These are phyloP conservation scores for Nephrocerus scutellatus DNA, from an alignment of 2,888 invertebrate species.

Conservation along the genomic window DNA sequence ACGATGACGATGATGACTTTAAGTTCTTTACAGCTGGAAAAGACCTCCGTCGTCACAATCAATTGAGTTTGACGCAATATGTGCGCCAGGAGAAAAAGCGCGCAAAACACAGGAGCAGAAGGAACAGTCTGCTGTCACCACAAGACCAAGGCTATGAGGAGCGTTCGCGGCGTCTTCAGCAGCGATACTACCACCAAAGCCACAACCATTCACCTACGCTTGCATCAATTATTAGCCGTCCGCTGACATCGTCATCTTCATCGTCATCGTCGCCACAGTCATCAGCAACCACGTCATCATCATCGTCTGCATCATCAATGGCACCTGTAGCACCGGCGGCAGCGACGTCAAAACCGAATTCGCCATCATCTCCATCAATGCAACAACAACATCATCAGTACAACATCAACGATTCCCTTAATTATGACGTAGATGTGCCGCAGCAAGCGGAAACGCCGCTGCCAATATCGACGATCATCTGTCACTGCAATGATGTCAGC, in stretches of 20 bases:
- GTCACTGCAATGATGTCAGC: too few species aligned
- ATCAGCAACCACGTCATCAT: background rate
- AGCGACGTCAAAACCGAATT: background rate
- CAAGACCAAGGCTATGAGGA: too few species aligned
- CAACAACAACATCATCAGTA: background rate
- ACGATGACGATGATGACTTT: conserved; percentile 10
- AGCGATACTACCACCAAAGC: background rate
- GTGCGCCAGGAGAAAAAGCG: conserved; percentile 2
- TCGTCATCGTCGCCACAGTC: conserved; percentile 2
- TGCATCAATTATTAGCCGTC: background rate
- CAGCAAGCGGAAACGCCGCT: too few species aligned
- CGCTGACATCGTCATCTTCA: background rate
- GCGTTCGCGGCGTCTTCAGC: too few species aligned
- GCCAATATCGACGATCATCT: too few species aligned
- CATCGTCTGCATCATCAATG: background rate
- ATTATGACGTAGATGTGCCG: too few species aligned
- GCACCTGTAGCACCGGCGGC: background rate
- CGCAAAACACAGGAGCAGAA: background rate
- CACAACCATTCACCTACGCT: background rate
- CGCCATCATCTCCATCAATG: conserved; percentile 1
- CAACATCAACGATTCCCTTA: too few species aligned
- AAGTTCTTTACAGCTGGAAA: conserved; percentile 2
- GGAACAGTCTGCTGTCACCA: too few species aligned
- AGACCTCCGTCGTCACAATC: background rate
- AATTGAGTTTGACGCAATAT: conserved; percentile 9